These are phyloP conservation scores for Xenus cinereus DNA, from an alignment of 2,113 vertebrate genomes.

Conservation along the genomic window DNA sequence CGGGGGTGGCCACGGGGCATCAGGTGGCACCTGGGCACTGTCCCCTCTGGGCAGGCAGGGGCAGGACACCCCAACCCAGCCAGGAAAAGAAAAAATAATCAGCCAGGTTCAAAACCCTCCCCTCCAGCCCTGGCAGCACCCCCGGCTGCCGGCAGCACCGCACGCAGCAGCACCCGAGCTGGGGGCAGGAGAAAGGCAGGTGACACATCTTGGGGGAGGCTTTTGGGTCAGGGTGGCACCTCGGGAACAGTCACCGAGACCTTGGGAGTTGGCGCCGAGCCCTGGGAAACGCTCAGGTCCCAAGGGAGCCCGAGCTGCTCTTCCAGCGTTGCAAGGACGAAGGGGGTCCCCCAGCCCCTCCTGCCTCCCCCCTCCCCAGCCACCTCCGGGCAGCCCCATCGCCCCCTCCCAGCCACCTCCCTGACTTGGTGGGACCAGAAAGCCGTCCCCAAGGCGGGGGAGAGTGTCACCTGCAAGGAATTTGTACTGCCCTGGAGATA, in stretches of 20 bases:
- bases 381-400: neutral
- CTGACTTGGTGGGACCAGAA: neutral
- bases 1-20: neutral
- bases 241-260: neutral
- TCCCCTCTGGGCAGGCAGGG: neutral
- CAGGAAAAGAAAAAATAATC: neutral
- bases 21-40: neutral
- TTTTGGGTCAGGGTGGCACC: rapidly evolving
- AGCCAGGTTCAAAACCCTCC: neutral
- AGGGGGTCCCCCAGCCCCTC: neutral
- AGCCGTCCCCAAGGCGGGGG: rapidly evolving
- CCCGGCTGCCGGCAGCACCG: rapidly evolving
- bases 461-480: neutral
- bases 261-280: neutral
- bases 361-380: neutral
- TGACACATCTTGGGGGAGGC: neutral
- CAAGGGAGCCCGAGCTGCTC: neutral
- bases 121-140: neutral
- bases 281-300: neutral
- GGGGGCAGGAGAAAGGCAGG: neutral
- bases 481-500: neutral
- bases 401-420: rapidly evolving
- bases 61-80: neutral
- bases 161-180: rapidly evolving
- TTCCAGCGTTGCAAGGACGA: neutral